phyloP scores from a whole-genome alignment of 1,140 invertebrate species.

The Nasonia vitripennis region DNA sequence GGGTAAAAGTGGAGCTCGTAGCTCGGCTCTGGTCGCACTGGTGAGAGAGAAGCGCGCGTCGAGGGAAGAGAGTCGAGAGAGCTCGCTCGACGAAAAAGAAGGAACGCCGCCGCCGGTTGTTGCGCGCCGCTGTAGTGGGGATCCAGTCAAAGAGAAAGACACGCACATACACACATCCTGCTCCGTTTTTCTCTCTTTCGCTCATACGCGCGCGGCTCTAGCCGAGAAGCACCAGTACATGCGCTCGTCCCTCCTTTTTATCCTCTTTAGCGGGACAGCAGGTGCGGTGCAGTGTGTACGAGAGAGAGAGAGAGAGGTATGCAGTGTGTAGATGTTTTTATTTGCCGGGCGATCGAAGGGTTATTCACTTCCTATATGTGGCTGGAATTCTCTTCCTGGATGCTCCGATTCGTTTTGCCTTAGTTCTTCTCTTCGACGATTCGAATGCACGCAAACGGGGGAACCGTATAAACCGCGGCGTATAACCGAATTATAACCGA shows the following conservation, averaged over 20 bases:
- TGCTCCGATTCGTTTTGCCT: background rate
- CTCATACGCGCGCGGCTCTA: no score
- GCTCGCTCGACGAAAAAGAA: conserved; percentile 23
- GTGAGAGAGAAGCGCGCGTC: background rate
- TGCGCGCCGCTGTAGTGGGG: background rate
- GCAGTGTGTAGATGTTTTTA: background rate
- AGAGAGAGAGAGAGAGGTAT: background rate
- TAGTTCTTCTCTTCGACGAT: no score
- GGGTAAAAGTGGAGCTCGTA: conserved; percentile 33
- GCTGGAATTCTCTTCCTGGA: background rate
- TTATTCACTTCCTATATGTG: background rate
- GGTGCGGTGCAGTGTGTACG: background rate
- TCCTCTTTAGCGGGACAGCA: conserved; percentile 26
- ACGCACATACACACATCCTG: conserved; percentile 6
- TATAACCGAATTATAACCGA: background rate
- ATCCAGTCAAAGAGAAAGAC: background rate
- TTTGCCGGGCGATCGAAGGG: background rate
- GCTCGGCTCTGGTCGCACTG: background rate
- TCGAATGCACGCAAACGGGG: no score
- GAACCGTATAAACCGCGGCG: no score
- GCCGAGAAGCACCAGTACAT: background rate
- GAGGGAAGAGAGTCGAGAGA: background rate
- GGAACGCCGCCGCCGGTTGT: conserved; percentile 2
- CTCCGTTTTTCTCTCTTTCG: conserved; percentile 17
- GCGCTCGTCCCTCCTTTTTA: conserved; percentile 16